phyloP scores from a whole-genome alignment of 2,888 invertebrate genomes.

The Panopea generosa region DNA sequence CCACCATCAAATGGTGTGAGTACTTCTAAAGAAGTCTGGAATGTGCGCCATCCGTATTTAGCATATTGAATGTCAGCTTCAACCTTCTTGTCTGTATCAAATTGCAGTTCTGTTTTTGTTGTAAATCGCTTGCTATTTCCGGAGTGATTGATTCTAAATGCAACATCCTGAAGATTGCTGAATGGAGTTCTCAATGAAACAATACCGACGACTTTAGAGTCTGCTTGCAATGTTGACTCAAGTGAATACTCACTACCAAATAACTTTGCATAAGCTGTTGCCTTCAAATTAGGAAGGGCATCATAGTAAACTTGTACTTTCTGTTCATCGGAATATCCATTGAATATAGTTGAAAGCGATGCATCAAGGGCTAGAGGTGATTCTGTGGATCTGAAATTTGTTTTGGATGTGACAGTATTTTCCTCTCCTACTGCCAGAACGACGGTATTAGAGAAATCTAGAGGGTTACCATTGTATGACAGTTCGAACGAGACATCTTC shows the following conservation, averaged over 20 bases:
- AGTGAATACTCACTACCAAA: slow-evolving; percentile 35
- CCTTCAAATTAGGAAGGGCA: slow-evolving; percentile 16
- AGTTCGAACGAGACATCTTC: slow-evolving; percentile 39
- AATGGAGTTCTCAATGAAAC: slow-evolving; percentile 40
- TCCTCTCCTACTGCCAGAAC: slow-evolving; percentile 27
- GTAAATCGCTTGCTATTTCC: slow-evolving; percentile 33
- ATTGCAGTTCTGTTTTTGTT: slow-evolving; percentile 36
- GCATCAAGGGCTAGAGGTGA: slow-evolving; percentile 26
- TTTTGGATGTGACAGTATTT: slow-evolving; percentile 20
- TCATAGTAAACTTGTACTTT: slow-evolving; percentile 17
- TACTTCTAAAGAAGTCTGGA: slow-evolving; percentile 39
- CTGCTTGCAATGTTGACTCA: slow-evolving; percentile 33
- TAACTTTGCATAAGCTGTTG: slow-evolving; percentile 27
- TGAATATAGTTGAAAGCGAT: slow-evolving; percentile 20
- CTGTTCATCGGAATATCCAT: slow-evolving; percentile 44
- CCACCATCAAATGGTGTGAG: slow-evolving; percentile 45
- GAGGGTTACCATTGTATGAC: slow-evolving; percentile 16
- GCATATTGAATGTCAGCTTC: slow-evolving; percentile 29
- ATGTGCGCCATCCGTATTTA: slow-evolving; percentile 50
- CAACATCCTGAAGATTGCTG: slow-evolving; percentile 15
- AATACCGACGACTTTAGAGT: slow-evolving; percentile 17
- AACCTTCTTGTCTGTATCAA: slow-evolving; percentile 29
- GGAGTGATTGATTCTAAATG: slow-evolving; percentile 33
- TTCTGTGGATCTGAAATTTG: slow-evolving; percentile 12
- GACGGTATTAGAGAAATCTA: slow-evolving; percentile 27